A percentile compares a stretch with the other conserved stretches of the same genome.
phyloP scores from a whole-genome alignment of 2,797 vertebrate genomes.

The Tachyglossus aculeatus region DNA sequence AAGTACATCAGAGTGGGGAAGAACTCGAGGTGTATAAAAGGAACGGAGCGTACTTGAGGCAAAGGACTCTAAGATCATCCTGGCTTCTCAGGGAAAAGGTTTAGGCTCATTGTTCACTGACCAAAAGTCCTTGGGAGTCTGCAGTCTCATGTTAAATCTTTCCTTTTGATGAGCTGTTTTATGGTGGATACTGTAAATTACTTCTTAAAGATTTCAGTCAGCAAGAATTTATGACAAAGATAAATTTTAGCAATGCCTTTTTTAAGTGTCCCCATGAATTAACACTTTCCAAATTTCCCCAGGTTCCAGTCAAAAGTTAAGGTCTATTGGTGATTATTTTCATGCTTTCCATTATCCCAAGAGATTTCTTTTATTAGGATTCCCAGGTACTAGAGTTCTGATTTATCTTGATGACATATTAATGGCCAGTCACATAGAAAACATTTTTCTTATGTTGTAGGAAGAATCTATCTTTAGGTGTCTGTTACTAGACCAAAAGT shows the following conservation, averaged over 20 bases:
- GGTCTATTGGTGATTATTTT: slow-evolving; percentile 62
- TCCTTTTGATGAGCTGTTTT: slow-evolving; percentile 60
- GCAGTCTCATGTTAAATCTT: slow-evolving; percentile 55
- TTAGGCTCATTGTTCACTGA: slow-evolving; percentile 36
- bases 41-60: background rate
- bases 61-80: background rate
- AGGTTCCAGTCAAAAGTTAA: slow-evolving; percentile 53
- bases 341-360: slow-evolving; percentile 49
- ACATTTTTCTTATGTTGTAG: slow-evolving; percentile 61
- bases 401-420: slow-evolving; percentile 70
- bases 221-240: slow-evolving; percentile 62
- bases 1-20: background rate
- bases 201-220: slow-evolving; percentile 68
- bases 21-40: background rate
- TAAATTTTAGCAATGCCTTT: slow-evolving; percentile 60
- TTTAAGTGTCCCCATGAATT: slow-evolving; percentile 64
- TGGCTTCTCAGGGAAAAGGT: slow-evolving; percentile 6
- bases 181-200: slow-evolving; percentile 64
- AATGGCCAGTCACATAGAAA: slow-evolving; percentile 60
- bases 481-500: too few species aligned
- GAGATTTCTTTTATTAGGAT: slow-evolving; percentile 64
- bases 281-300: slow-evolving; percentile 45
- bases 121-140: slow-evolving; percentile 67
- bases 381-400: slow-evolving; percentile 48
- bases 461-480: slow-evolving; percentile 54